Conservation (phyloP, 2,797 vertebrate species). For the Tarsius wallacei region DNA sequence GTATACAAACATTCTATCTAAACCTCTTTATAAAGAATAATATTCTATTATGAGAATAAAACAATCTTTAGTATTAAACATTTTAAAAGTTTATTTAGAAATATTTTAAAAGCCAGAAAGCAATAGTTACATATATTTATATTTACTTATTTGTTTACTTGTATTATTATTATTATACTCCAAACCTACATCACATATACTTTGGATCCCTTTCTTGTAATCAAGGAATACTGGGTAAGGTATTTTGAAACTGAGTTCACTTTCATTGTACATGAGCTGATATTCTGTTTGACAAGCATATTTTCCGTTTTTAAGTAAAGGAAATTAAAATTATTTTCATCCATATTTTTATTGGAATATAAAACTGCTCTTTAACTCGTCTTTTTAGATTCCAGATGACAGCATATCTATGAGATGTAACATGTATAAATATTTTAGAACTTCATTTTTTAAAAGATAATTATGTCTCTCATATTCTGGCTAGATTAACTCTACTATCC, state of each 20-base stretch:
- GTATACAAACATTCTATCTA: background rate
- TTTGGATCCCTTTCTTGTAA: background rate
- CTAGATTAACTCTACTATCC: background rate
- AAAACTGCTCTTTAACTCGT: background rate
- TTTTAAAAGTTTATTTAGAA: background rate
- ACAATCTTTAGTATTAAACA: background rate
- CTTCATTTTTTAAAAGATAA: background rate
- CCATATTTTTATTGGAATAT: background rate
- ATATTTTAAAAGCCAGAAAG: background rate
- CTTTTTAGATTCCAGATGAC: background rate
- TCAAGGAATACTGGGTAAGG: background rate
- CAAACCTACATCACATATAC: background rate
- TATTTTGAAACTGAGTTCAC: background rate
- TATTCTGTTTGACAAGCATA: background rate
- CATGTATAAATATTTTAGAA: background rate
- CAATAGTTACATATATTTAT: background rate
- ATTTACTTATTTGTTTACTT: background rate
- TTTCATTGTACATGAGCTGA: background rate
- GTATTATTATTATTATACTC: background rate
- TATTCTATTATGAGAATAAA: background rate
- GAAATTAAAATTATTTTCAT: background rate
- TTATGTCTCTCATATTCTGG: background rate
- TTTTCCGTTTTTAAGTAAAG: background rate
- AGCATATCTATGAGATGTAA: background rate
- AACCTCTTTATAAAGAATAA: background rate